Conservation (phyloP, 2,113 vertebrate genomes). For the Edolisoma coerulescens region DNA sequence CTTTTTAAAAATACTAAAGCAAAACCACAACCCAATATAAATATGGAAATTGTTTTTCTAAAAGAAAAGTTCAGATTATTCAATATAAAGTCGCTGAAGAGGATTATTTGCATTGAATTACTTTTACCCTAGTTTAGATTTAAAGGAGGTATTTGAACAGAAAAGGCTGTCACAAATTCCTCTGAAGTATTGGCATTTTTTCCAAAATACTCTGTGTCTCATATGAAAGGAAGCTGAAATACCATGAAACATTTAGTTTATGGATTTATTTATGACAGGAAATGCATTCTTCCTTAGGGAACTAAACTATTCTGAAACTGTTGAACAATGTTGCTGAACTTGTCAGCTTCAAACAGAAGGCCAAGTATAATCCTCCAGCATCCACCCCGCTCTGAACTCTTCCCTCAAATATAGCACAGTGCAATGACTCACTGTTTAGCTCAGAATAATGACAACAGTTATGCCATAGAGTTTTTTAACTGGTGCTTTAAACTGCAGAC, state of each 20-base stretch:
- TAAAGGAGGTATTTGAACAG: background rate
- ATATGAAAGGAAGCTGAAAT: conserved; percentile 31
- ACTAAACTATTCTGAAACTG: conserved; percentile 16
- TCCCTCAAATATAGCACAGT: conserved; percentile 1
- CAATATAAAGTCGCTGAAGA: background rate
- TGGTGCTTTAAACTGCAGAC: background rate
- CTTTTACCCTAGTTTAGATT: conserved; percentile 3
- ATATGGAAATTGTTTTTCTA: background rate
- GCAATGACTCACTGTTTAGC: conserved; percentile 15
- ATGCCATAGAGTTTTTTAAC: background rate
- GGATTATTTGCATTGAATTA: background rate
- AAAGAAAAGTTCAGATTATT: background rate
- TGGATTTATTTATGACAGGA: conserved; percentile 47
- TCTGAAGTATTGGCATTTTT: background rate
- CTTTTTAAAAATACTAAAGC: background rate
- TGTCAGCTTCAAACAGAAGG: conserved; percentile 16
- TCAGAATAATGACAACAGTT: conserved; percentile 1
- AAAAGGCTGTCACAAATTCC: background rate
- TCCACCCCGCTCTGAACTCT: background rate
- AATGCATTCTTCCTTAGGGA: conserved; percentile 41
- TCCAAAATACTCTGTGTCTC: background rate
- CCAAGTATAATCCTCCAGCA: background rate
- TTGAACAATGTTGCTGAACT: conserved; percentile 36
- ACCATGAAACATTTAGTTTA: conserved; percentile 1
- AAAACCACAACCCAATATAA: background rate